phyloP scores from a whole-genome alignment of 64 coral and sea anemone species.

The Acropora tenuis region DNA sequence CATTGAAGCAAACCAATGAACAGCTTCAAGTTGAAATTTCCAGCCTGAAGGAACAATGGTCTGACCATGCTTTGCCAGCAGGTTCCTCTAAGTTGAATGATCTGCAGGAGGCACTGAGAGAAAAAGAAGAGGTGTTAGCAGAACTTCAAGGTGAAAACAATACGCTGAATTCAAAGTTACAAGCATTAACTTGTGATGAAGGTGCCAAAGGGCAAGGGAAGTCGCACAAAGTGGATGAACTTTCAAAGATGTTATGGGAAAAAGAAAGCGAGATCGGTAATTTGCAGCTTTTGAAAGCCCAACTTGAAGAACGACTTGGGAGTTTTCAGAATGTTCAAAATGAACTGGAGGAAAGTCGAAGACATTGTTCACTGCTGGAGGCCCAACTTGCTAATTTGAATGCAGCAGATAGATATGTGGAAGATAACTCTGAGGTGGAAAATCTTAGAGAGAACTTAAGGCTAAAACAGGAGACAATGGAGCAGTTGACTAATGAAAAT shows the following conservation, averaged over 20 bases:
- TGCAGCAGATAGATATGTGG: conserved; percentile 48
- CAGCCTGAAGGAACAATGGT: conserved; percentile 61
- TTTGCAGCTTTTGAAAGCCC: conserved; percentile 60
- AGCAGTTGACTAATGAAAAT: conserved; percentile 75
- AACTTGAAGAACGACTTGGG: conserved; percentile 76
- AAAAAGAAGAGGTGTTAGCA: conserved; percentile 21
- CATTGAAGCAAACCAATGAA: conserved; percentile 56
- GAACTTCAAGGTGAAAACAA: conserved; percentile 71
- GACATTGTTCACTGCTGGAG: conserved; percentile 74
- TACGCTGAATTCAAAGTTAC: conserved; percentile 55
- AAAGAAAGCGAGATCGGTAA: conserved; percentile 90
- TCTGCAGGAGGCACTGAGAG: conserved; percentile 14
- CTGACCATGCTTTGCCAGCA: conserved; percentile 22
- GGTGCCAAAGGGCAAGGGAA: conserved; percentile 57
- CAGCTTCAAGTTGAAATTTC: conserved; percentile 82
- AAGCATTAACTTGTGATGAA: conserved; percentile 64
- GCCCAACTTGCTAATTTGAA: conserved; percentile 79
- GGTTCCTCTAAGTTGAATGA: conserved; percentile 27
- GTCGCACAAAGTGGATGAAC: conserved; percentile 83
- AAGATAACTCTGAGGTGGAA: conserved; percentile 76
- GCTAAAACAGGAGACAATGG: conserved; percentile 71
- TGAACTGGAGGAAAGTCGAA: conserved; percentile 77
- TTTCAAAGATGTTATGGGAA: conserved; percentile 77
- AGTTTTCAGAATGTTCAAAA: conserved; percentile 76
- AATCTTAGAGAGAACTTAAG: conserved; percentile 72